Evolutionary conservation across 2,888 invertebrate species (phyloP), one percentile per base, ranked within the genome.

Genomic region (Caenorhabditis afra): DNA sequence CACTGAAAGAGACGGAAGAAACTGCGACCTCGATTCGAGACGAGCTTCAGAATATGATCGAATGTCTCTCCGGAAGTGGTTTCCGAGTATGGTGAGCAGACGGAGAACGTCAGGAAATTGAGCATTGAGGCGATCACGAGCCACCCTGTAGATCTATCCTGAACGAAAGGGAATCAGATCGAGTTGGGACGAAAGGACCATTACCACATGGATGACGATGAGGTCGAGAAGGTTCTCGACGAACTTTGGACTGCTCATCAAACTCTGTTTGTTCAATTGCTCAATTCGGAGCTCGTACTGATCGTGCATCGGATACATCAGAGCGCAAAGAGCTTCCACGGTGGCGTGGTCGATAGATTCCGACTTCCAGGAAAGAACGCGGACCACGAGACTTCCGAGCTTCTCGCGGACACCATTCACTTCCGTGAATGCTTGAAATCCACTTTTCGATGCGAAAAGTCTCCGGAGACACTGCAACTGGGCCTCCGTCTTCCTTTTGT

Each of bases 1-100:
- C 94, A 94, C 93, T 95, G 95, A 91, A 97, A 97, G 49, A 99
- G 92, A 90, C 95, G 94, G 91, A 97, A 99, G 20, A 99, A 92
- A 76, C 94, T 94, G 70, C 97, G 93, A 7, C 98, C 98, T 84
- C 95, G 93, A 64, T 94, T 94, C 4, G 99, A 96, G 1, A 98
- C 97, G 94, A 98, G 94, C 91, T 96, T 95, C 23, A 98, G 91
- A 64, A 98, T 92, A 86, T 94, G 94, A 91, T 99, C 98, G 91
- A 97, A 96, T 90, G 96, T 77, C 3, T 81, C 77, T 20, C 81
- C 80, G 8, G 75, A 96, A 0, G 99, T 99, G 4, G 99, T 99
- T 92, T 99, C 99, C 90, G 96, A 96, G 92, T 98, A 99, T 4
- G 99, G 99, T 81, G 97, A 96, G 92, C 99, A 99, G 49, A 99